Evolutionary conservation across 2,797 vertebrate species (phyloP).

Genomic region (Hemibagrus guttatus): DNA sequence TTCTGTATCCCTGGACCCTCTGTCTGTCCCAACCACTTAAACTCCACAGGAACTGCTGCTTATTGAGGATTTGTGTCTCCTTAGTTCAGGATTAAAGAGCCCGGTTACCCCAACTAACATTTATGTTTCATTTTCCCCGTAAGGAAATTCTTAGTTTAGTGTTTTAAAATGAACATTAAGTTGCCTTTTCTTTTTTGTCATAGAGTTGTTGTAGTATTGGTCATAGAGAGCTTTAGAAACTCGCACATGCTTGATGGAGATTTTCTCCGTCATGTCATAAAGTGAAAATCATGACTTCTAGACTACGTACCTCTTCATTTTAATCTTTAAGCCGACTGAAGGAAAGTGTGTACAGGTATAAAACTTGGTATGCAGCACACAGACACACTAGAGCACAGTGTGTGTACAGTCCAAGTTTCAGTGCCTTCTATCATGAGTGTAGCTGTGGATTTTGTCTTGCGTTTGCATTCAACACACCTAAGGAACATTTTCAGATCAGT

Average conservation of each 20-base stretch:
- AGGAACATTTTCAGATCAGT: constrained; percentile 15
- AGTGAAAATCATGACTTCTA: constrained; percentile 1
- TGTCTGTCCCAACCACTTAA: background rate
- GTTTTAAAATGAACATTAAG: constrained; percentile 27
- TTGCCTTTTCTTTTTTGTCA: constrained; percentile 20
- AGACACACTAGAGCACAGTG: constrained; percentile 10
- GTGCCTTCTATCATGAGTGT: constrained; percentile 50
- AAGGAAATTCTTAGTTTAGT: background rate
- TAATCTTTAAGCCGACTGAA: constrained; percentile 15
- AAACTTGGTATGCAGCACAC: constrained; percentile 35
- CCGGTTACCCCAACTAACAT: background rate
- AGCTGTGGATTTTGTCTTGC: constrained; percentile 21
- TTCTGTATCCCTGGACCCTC: background rate
- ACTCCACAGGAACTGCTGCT: constrained; percentile 44
- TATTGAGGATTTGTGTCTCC: constrained; percentile 30
- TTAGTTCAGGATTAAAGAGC: constrained; percentile 5
- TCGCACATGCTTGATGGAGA: background rate
- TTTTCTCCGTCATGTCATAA: constrained; percentile 9
- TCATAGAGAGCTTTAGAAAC: constrained; percentile 20
- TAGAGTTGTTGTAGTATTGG: constrained; percentile 22
- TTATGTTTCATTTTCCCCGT: background rate
- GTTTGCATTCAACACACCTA: background rate
- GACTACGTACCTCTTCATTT: constrained; percentile 14
- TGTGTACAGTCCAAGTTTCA: constrained; percentile 37
- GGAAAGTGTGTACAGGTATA: constrained; percentile 35